These are phyloP conservation scores for Pipistrellus kuhlii DNA, from an alignment of 2,797 vertebrate genomes.

Conservation along the genomic window DNA sequence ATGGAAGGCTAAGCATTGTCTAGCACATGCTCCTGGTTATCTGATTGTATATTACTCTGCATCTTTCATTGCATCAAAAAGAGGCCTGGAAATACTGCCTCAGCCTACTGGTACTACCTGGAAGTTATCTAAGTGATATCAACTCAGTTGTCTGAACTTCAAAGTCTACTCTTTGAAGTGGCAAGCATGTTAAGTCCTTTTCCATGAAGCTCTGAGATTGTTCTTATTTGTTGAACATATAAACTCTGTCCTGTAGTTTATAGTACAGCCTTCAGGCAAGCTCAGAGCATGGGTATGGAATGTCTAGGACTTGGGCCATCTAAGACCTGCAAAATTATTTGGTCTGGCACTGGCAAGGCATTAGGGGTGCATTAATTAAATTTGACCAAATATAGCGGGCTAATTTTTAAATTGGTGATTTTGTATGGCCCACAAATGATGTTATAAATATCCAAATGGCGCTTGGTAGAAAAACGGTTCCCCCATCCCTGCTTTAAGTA, in stretches of 20 bases:
- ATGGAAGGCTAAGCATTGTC: neutral
- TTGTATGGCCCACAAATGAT: no score
- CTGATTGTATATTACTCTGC: neutral
- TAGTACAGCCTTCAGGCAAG: neutral
- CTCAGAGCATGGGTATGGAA: no score
- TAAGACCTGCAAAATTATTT: no score
- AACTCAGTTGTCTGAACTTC: neutral
- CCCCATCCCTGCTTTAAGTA: neutral
- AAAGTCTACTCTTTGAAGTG: neutral
- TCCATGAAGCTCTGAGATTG: constrained; percentile 15
- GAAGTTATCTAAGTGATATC: neutral
- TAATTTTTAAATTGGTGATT: no score
- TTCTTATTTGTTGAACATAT: neutral
- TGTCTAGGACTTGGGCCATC: no score
- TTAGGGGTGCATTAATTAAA: no score
- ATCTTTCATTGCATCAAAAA: neutral
- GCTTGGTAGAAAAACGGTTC: no score
- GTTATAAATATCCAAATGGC: no score
- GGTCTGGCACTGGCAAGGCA: no score
- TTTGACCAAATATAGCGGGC: no score
- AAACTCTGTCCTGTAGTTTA: neutral
- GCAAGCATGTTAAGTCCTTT: neutral
- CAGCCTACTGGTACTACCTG: neutral
- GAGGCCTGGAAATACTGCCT: neutral
- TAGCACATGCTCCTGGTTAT: neutral